phyloP scores from a whole-genome alignment of 2,113 vertebrate genomes.

The Lichenostomus cassidix region DNA sequence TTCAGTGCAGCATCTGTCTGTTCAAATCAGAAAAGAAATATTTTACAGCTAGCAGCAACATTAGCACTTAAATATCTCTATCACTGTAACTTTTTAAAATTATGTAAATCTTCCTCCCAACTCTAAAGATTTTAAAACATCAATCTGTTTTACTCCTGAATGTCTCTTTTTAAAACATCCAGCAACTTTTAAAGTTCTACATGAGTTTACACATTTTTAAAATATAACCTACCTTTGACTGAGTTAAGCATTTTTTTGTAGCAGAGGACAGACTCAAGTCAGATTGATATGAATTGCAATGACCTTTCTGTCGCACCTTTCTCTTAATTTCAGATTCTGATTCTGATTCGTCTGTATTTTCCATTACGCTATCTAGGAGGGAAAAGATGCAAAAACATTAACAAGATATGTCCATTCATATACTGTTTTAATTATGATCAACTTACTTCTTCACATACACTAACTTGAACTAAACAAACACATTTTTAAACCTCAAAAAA shows the following conservation, averaged over 20 bases:
- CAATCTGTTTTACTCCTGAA: neutral
- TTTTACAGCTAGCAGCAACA: neutral
- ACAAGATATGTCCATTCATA: neutral
- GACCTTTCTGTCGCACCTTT: slow-evolving; percentile 76
- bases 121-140: neutral
- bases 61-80: neutral
- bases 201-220: neutral
- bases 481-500: neutral
- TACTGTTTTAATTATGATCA: neutral
- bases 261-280: slow-evolving; percentile 53
- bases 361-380: slow-evolving; percentile 68
- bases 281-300: slow-evolving; percentile 62
- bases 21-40: neutral
- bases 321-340: slow-evolving; percentile 75
- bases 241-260: slow-evolving; percentile 74
- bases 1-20: neutral
- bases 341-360: slow-evolving; percentile 71
- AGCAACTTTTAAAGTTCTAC: neutral
- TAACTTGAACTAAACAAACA: neutral
- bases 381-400: slow-evolving; percentile 8
- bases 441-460: neutral
- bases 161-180: neutral
- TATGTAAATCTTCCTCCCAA: neutral
- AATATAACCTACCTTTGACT: slow-evolving; percentile 73
- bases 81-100: rapidly evolving